Percentiles rank a stretch among this genome's conserved stretches.
Conservation (phyloP, 2,113 vertebrate species). For the Opisthocomus hoazin region DNA sequence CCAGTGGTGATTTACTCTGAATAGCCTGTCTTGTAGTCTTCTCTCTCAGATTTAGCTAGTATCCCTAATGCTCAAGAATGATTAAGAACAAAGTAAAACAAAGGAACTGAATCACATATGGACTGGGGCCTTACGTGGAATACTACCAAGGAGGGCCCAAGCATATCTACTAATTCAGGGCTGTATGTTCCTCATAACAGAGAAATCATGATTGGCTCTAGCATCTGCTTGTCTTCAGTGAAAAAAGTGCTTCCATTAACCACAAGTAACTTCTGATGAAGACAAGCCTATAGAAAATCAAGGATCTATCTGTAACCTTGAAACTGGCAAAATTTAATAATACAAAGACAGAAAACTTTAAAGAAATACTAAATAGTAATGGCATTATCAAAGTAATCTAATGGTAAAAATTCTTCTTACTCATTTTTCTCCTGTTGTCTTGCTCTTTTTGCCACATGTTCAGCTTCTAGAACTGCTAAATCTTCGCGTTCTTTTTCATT, state of each 20-base stretch:
- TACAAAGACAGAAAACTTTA: neutral
- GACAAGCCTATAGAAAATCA: neutral
- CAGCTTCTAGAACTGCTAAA: constrained; percentile 74
- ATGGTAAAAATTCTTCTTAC: constrained; percentile 60
- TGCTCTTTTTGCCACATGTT: constrained; percentile 84
- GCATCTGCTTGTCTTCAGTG: neutral
- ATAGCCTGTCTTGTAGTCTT: neutral
- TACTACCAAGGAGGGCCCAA: neutral
- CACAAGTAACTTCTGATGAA: neutral
- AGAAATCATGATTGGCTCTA: neutral
- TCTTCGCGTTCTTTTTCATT: constrained; percentile 71
- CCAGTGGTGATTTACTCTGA: neutral
- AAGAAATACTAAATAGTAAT: neutral
- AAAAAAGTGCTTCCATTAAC: neutral
- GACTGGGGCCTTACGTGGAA: neutral
- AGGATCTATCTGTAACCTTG: neutral
- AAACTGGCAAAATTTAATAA: neutral
- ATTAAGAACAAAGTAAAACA: neutral
- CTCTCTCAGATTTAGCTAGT: neutral
- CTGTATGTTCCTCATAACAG: neutral
- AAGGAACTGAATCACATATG: neutral
- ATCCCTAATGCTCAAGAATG: neutral
- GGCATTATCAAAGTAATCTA: neutral
- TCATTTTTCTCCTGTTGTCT: constrained; percentile 71
- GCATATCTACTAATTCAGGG: neutral